These are phyloP conservation scores for Capreolus pygargus DNA, from an alignment of 2,113 vertebrate genomes.

Conservation along the genomic window DNA sequence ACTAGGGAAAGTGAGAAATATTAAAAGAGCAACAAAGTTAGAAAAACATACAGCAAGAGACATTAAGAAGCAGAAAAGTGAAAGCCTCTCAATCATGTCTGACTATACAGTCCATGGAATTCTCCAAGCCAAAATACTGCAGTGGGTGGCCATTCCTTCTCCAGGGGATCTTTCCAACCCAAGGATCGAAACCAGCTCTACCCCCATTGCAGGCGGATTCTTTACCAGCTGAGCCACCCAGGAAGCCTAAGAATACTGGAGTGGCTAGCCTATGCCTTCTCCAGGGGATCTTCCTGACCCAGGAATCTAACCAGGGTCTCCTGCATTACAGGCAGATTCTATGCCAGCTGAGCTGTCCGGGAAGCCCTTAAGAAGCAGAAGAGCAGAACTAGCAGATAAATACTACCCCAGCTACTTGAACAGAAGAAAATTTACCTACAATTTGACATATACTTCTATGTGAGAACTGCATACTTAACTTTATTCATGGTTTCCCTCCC, in stretches of 20 bases:
- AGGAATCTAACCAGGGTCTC: neutral
- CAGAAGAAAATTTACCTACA: neutral
- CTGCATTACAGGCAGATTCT: neutral
- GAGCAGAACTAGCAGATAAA: neutral
- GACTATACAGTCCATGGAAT: neutral
- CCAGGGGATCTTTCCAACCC: neutral
- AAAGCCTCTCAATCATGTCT: neutral
- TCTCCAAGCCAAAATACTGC: neutral
- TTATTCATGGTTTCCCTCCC: neutral
- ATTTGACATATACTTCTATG: neutral
- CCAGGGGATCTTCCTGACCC: neutral
- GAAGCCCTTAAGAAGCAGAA: neutral
- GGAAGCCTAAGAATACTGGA: neutral
- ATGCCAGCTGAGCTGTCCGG: neutral
- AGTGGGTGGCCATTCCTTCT: neutral
- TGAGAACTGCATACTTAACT: neutral
- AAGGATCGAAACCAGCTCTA: neutral
- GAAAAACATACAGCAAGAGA: neutral
- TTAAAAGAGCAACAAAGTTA: neutral
- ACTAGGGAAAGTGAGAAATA: neutral
- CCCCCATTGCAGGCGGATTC: rapidly evolving
- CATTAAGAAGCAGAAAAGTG: neutral
- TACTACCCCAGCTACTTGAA: neutral
- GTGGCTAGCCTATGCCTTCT: neutral
- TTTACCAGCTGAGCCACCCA: neutral